Conservation (phyloP, 2,797 vertebrate genomes). For the Sparidentex hasta region DNA sequence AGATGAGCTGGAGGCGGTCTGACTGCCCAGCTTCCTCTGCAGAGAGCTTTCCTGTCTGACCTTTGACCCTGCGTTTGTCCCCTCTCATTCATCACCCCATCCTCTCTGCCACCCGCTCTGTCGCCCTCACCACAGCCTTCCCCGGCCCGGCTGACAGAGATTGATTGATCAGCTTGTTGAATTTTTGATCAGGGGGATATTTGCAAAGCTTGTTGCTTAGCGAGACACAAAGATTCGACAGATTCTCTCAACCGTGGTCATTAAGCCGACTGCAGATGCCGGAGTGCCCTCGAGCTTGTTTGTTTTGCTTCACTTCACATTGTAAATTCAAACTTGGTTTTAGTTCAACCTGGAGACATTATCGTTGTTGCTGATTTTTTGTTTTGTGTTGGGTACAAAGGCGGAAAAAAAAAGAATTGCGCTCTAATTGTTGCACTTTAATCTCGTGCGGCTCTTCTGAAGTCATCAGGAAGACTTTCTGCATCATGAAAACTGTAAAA, state of each 20-base stretch:
- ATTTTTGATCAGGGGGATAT: conserved; percentile 70
- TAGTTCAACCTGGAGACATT: background rate
- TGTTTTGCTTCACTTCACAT: background rate
- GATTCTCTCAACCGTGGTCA: conserved; percentile 61
- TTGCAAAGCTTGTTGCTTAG: conserved; percentile 62
- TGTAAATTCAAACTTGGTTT: too few species aligned
- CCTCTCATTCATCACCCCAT: conserved; percentile 86
- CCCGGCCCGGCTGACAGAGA: conserved; percentile 71
- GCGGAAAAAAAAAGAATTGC: background rate
- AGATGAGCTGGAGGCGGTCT: conserved; percentile 48
- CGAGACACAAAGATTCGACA: conserved; percentile 49
- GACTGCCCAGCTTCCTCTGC: conserved; percentile 66
- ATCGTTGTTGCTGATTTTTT: background rate
- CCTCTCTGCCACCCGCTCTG: conserved; percentile 58
- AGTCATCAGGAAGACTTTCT: conserved; percentile 46
- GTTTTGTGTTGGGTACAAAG: conserved; percentile 15
- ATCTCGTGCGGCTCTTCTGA: conserved; percentile 38
- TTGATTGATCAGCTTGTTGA: conserved; percentile 83
- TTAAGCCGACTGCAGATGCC: conserved; percentile 28
- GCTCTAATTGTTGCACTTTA: background rate
- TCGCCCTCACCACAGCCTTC: conserved; percentile 26
- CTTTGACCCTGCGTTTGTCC: conserved; percentile 86
- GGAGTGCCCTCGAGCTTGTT: conserved; percentile 9
- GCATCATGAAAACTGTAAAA: conserved; percentile 49
- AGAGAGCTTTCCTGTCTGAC: conserved; percentile 74